Base-by-base conservation (phyloP, 2,888 invertebrate genomes). In the Metalampra italica region DNA sequence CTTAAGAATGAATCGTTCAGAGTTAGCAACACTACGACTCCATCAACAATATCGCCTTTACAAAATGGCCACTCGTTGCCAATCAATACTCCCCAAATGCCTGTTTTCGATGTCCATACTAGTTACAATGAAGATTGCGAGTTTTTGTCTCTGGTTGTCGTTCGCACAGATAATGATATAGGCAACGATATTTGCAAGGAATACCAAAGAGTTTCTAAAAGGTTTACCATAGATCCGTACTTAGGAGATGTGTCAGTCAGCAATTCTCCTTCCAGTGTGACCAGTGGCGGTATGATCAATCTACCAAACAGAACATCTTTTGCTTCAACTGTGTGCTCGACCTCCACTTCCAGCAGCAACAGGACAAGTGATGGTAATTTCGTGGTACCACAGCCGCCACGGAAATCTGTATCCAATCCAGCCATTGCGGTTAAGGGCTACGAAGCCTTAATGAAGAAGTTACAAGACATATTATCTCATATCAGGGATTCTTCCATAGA, bases 361-460 rank as follows among this genome's bases (percentile, higher is more conserved):
- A 66, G 90, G 37, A 90, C 90, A 0, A 89, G 86, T 46, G 90
- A 90, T 49, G 90, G 90, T 0, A 75, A 79, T 3, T 90, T 90
- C 46, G 84, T 89, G 0, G 90, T 90, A 0, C 90, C 90, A 0
- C 90, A 83, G 60, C 85, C 88, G 7, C 90, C 90, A 0, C 69
- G 88, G 1, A 89, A 87, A 65, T 85, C 81, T 0, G 71, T 84
- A 0, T 66, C 72, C 0, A 82, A 86, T 46, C 86, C 86, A 0
- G 69, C 81, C 1, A 73, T 77, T 0, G 75, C 86, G 0, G 81
- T 90, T 36, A 89, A 88, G 64, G 90, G 90, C 37, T 84, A 81
- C 51, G 87, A 87, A 8, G 75, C 78, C 1, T 58, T 90, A 47
- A 66, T 84, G 58, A 87, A 86, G 50, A 90, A 88, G 58, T 52